Base-by-base conservation (phyloP, 2,888 invertebrate species). In the Eremobia ochroleuca region DNA sequence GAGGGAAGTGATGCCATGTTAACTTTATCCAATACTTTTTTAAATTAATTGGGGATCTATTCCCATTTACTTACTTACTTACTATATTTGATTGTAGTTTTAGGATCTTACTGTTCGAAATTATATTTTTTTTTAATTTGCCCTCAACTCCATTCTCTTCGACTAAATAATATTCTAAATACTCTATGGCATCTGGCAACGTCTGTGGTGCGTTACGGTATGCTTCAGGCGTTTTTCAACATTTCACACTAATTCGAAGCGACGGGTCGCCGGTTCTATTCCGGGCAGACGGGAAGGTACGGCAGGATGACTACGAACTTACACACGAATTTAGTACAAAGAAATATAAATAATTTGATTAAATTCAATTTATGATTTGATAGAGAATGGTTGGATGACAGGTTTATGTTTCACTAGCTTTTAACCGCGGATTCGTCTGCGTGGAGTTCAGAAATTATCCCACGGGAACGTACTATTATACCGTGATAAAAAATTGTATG, bases 241-340 rank as follows among this genome's bases (percentile, higher is more conserved):
- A 91, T 95, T 95, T 95, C 93, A 95, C 95, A 92, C 94, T 96
- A 96, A 96, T 96, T 96, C 94, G 90, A 95, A 92, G 92, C 92
- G 96, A 96, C 96, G 92, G 94, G 92, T 93, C 93, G 91, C 92
- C 93, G 90, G 94, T 94, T 95, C 96, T 96, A 96, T 96, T 96
- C 96, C 95, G 93, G 94, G 94, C 94, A 86, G 89, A 87, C 89
- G 87, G 85, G 87, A 88, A 87, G 87, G 88, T 87, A 87, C 83
- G 87, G 80, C 90, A 91, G 65, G 90, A 92, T 92, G 90, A 89
- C 86, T 83, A 85, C 85, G 79, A 89, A 86, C 86, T 90, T 88
- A 87, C 84, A 89, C 82, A 86, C 86, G 85, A 87, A 81, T 87
- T 81, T 70, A 76, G 69, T 82, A 83, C 83, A 68, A 78, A 76